phyloP scores from a whole-genome alignment of 2,888 invertebrate genomes.

The Hydropsyche betteni region DNA sequence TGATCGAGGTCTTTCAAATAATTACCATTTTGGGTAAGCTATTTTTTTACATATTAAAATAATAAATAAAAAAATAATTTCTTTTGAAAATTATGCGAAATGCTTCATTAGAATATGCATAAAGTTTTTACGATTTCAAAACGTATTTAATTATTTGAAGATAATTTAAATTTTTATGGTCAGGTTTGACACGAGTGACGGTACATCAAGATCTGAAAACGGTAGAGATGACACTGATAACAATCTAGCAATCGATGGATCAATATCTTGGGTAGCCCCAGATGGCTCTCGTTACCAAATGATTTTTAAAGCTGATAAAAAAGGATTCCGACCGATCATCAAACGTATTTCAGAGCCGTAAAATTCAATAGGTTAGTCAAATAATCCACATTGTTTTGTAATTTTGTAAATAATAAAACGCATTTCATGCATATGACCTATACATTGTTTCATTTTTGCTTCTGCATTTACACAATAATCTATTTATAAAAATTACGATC shows the following conservation, averaged over 20 bases:
- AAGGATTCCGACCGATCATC: conserved; percentile 64
- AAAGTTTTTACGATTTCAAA: not conserved
- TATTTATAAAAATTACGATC: too few relatives aligned
- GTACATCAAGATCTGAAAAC: conserved; percentile 65
- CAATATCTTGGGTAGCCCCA: conserved; percentile 63
- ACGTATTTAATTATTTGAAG: not conserved
- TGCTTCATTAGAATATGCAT: too few relatives aligned
- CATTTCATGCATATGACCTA: too few relatives aligned
- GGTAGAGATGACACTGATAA: conserved; percentile 58
- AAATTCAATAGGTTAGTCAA: not conserved
- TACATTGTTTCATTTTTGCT: too few relatives aligned
- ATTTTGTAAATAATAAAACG: too few relatives aligned
- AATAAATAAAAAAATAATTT: not conserved
- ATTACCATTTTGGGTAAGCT: conserved; percentile 46
- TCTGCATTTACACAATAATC: too few relatives aligned
- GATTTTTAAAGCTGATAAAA: conserved; percentile 64
- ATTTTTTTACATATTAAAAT: conserved; percentile 1
- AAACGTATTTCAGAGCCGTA: conserved; percentile 54
- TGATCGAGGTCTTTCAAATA: conserved; percentile 40
- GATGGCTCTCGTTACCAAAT: conserved; percentile 65
- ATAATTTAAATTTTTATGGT: conserved; percentile 36
- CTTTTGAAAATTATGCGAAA: not conserved
- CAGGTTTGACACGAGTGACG: conserved; percentile 66
- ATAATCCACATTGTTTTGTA: too few relatives aligned
- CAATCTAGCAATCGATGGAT: conserved; percentile 61